phyloP scores from a whole-genome alignment of 1,140 invertebrate species.

The Tetragnatha versicolor region DNA sequence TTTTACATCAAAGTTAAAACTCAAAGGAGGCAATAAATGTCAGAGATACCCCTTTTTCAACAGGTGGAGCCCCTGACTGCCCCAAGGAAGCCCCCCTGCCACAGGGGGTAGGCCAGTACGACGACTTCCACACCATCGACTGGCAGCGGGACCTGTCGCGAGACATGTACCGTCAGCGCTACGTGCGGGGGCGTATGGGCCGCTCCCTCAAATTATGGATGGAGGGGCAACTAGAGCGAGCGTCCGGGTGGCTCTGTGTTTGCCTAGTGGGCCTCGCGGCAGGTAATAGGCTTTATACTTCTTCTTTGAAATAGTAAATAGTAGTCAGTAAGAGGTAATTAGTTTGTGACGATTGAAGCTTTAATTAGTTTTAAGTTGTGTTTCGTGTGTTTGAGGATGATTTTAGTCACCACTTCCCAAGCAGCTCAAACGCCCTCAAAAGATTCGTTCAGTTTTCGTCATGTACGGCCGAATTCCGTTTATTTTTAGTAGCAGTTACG shows the following conservation, averaged over 20 bases:
- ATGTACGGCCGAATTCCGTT: too few relatives aligned
- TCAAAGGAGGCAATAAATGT: too few relatives aligned
- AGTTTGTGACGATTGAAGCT: background rate
- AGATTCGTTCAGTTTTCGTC: too few relatives aligned
- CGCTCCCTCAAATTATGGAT: constrained; percentile 86
- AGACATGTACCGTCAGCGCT: constrained; percentile 94
- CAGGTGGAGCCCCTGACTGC: background rate
- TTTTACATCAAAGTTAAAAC: too few relatives aligned
- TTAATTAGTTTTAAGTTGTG: background rate
- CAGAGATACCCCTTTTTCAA: background rate
- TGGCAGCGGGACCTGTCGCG: constrained; percentile 97
- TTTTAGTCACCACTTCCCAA: too few relatives aligned
- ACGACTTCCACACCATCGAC: constrained; percentile 99
- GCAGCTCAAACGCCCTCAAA: too few relatives aligned
- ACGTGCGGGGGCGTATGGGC: constrained; percentile 83
- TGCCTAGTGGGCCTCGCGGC: constrained; percentile 88
- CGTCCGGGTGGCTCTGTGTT: constrained; percentile 99
- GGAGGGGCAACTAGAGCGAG: constrained; percentile 87
- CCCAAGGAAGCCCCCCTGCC: background rate
- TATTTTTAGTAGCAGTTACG: too few relatives aligned
- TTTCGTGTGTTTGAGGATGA: too few relatives aligned
- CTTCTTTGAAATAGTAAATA: background rate
- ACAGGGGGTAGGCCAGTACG: constrained; percentile 93
- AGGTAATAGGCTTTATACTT: constrained; percentile 59
- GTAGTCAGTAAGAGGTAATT: background rate